Evolutionary conservation across 2,888 invertebrate species (phyloP).

Genomic region (Gnatocerus cornutus): DNA sequence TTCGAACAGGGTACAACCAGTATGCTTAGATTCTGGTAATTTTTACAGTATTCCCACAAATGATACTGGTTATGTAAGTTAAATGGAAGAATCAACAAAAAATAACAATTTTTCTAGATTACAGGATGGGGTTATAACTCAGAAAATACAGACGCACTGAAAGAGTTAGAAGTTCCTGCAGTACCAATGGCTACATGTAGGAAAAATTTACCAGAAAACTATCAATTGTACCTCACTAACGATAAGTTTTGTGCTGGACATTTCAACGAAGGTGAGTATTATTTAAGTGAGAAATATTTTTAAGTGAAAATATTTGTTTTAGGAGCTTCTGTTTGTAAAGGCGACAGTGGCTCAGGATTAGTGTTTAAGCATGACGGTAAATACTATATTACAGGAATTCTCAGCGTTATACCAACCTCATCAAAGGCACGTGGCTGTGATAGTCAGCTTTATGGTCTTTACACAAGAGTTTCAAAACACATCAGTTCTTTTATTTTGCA

Average conservation of each 20-base stretch:
- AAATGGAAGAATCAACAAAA: background rate
- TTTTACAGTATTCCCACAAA: constrained; percentile 3
- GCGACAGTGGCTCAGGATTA: constrained; percentile 72
- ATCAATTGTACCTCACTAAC: constrained; percentile 49
- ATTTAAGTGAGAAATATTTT: background rate
- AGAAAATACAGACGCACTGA: constrained; percentile 49
- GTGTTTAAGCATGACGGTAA: constrained; percentile 63
- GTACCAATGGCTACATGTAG: constrained; percentile 53
- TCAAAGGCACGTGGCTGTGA: constrained; percentile 58
- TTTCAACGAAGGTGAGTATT: constrained; percentile 57
- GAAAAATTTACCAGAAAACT: constrained; percentile 53
- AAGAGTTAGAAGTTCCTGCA: constrained; percentile 57
- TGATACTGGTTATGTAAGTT: constrained; percentile 19
- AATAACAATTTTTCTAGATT: constrained; percentile 41
- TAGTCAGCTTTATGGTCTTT: constrained; percentile 65
- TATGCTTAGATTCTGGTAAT: constrained; percentile 24
- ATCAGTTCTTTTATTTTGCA: constrained; percentile 46
- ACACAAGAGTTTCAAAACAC: constrained; percentile 65
- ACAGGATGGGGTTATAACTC: constrained; percentile 53
- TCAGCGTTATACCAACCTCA: constrained; percentile 67
- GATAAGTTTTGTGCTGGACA: constrained; percentile 64
- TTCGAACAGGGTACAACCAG: constrained; percentile 34
- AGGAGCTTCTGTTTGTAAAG: constrained; percentile 71
- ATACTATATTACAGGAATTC: constrained; percentile 71
- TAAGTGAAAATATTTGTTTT: constrained; percentile 29